Evolutionary conservation across 2,797 vertebrate genomes (phyloP), one percentile per base, ranked within the genome.

Genomic region (Leucoraja ocellata): DNA sequence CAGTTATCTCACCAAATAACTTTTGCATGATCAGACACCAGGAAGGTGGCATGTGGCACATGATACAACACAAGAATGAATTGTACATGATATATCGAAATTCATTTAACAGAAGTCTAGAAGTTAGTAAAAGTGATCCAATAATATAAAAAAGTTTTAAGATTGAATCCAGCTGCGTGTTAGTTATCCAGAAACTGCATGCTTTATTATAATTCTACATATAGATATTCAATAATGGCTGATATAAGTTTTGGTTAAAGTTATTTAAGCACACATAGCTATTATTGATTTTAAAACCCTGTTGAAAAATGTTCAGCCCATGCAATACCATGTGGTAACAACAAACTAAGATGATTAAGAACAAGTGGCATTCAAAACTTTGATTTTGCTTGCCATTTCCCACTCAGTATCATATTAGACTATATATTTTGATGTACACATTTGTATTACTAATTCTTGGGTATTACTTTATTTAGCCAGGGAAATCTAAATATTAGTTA

Each of bases 201-300:
- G n/a, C 61, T 65, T 88, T 5, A 65, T 65, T 65, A 65, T 65
- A 32, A 88, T 88, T 88, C 14, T 63, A 68, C 28, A 76, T 92
- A 54, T 73, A 74, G 58, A 58, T 74, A 36, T 23, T 13, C 14
- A 32, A 23, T 73, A 39, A 6, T 74, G 39, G 39, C 39, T 92
- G n/a, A 92, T 76, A 36, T 54, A 88, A 88, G 76, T 46, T 58
- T n/a, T 76, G 25, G 36, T 76, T n/a, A 58, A 68, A 73, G 18
- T 65, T 65, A 74, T 5, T n/a, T 86, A 16, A 58, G 71, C 46
- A 76, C 10, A 74, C 36, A 74, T 9, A 73, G 25, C 71, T 5
- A 54, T 54, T 16, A 76, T 92, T 92, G 90, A 13, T 46, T 92
- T 74, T 28, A 92, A 92, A 92, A 92, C 46, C 0, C 73, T 16